Conservation (phyloP, 1,140 invertebrate species). For the Pseudomyrmex gracilis region DNA sequence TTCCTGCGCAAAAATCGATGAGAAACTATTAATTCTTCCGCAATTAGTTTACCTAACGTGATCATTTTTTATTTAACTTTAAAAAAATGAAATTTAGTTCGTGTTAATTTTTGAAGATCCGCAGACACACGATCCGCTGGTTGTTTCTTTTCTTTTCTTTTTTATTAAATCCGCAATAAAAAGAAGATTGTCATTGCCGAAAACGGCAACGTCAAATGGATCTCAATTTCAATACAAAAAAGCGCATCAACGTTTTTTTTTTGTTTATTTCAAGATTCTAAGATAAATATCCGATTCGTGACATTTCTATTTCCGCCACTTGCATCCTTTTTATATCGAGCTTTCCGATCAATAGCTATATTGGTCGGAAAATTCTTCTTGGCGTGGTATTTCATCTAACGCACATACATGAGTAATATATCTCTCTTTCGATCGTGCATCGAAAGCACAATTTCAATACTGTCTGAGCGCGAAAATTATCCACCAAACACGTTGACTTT, state of each 20-base stretch:
- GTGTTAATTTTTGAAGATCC: too few species aligned
- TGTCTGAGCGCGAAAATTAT: background rate
- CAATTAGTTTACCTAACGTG: too few species aligned
- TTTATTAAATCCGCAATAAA: too few species aligned
- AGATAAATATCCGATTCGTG: background rate
- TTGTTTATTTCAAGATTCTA: background rate
- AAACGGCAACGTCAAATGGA: too few species aligned
- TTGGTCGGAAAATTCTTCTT: background rate
- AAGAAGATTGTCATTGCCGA: too few species aligned
- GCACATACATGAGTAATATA: too few species aligned
- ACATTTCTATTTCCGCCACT: constrained; percentile 28
- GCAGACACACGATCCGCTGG: too few species aligned
- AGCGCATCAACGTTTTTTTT: background rate
- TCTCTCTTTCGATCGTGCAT: too few species aligned
- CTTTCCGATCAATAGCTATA: constrained; percentile 28
- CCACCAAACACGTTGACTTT: background rate
- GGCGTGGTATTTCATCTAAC: too few species aligned
- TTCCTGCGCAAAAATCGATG: background rate
- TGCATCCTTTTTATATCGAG: background rate
- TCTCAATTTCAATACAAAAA: background rate
- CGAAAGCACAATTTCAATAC: background rate
- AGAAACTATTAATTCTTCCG: background rate
- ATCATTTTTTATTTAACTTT: background rate
- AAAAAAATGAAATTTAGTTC: background rate
- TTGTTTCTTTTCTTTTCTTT: too few species aligned